These are phyloP conservation scores for Anthopleura sola DNA, from an alignment of 64 coral and sea anemone genomes.

Conservation along the genomic window DNA sequence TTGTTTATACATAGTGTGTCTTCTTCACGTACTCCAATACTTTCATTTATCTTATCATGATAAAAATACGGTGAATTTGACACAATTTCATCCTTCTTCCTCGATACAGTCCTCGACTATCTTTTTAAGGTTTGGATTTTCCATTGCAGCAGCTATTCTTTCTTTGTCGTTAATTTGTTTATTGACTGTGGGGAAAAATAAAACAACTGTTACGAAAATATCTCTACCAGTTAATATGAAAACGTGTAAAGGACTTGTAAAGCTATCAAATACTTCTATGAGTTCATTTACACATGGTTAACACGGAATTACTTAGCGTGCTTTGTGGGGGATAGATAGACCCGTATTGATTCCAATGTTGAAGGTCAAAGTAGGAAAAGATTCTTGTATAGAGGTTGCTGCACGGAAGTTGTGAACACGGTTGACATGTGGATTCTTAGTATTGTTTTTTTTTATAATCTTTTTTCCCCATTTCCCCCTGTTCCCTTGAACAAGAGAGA, in stretches of 20 bases:
- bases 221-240: no score
- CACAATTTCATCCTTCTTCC: constrained; percentile 40
- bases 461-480: no score
- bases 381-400: no score
- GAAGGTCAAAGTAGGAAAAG: no score
- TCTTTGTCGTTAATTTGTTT: constrained; percentile 99
- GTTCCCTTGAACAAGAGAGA: no score
- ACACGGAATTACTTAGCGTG: background rate
- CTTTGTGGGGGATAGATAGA: background rate
- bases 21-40: no score
- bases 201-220: background rate
- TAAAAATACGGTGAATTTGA: background rate
- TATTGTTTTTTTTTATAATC: no score
- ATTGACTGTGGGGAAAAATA: constrained; percentile 70
- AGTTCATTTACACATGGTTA: background rate
- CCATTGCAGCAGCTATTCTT: constrained; percentile 96
- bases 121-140: constrained; percentile 95
- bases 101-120: constrained; percentile 94
- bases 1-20: no score
- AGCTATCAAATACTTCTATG: background rate
- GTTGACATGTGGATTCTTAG: no score
- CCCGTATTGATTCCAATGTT: background rate
- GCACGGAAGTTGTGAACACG: no score
- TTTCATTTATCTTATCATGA: no score
- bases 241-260: background rate